Conservation (phyloP, 2,888 invertebrate genomes). For the Latrodectus elegans region DNA sequence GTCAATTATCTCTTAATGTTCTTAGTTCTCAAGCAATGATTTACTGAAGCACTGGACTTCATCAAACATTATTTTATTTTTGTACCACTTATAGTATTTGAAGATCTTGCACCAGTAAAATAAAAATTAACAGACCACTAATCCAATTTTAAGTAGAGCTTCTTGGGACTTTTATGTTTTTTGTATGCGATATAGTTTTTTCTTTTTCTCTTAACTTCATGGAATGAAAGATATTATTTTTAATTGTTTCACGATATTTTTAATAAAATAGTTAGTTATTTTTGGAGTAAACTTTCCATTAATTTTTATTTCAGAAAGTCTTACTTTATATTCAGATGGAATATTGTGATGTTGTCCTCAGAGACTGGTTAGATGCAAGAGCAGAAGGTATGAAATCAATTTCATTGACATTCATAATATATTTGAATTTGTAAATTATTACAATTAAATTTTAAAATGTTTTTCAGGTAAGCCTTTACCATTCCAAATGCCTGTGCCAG, state of each 20-base stretch:
- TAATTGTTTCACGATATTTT: background rate
- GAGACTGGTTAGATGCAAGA: constrained; percentile 84
- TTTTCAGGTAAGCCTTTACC: constrained; percentile 42
- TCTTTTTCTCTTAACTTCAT: background rate
- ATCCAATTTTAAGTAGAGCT: no score
- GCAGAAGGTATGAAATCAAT: constrained; percentile 5
- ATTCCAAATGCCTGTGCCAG: constrained; percentile 78
- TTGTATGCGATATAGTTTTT: background rate
- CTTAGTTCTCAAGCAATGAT: no score
- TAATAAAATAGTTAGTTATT: background rate
- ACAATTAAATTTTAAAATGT: no score
- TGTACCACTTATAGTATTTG: no score
- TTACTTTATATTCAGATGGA: constrained; percentile 90
- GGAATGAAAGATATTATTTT: background rate
- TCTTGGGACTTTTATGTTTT: background rate
- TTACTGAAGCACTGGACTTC: no score
- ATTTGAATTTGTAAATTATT: no score
- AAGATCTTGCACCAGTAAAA: no score
- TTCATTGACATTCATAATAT: no score
- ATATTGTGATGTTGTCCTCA: constrained; percentile 84
- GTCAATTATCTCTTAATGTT: no score
- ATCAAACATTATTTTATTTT: no score
- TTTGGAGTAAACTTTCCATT: no score
- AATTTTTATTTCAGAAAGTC: constrained; percentile 43
- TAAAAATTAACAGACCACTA: no score